These are phyloP conservation scores for Liopterus haemorrhoidalis DNA, from an alignment of 2,888 invertebrate genomes.

Conservation along the genomic window DNA sequence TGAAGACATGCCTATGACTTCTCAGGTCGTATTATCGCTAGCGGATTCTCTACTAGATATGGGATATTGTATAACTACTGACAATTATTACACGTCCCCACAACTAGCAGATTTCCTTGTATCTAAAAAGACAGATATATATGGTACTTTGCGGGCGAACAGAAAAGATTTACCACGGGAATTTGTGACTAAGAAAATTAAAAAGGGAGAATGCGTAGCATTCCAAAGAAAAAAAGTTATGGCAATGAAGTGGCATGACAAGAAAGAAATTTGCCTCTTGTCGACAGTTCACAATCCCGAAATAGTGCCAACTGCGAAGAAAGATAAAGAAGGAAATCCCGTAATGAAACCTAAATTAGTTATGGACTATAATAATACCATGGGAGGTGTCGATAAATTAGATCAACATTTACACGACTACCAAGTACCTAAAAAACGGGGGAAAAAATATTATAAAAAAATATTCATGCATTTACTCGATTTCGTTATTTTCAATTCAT, in stretches of 20 bases:
- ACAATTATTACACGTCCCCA: slow-evolving; percentile 11
- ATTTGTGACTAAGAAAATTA: background rate
- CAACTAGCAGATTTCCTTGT: slow-evolving; percentile 6
- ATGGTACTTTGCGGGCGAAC: background rate
- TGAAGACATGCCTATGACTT: slow-evolving; percentile 15
- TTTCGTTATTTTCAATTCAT: slow-evolving; percentile 17
- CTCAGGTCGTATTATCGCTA: slow-evolving; percentile 15
- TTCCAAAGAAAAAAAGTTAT: background rate
- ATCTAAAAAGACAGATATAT: background rate
- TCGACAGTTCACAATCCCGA: background rate
- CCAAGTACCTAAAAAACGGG: slow-evolving; percentile 9
- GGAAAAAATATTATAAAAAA: slow-evolving; percentile 16
- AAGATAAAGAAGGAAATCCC: background rate
- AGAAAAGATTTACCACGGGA: slow-evolving; percentile 4
- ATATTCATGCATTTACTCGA: slow-evolving; percentile 14
- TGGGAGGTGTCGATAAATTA: background rate
- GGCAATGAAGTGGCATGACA: background rate
- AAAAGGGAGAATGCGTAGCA: background rate
- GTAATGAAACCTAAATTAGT: background rate
- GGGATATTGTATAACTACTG: slow-evolving; percentile 6
- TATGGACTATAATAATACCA: background rate
- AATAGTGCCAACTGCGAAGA: too few species aligned
- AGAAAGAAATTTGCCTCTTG: background rate
- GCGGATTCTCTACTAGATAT: slow-evolving; percentile 10
- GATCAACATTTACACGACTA: slow-evolving; percentile 7